Percentiles rank a stretch among this genome's conserved stretches.
These are phyloP conservation scores for Polyploca ridens DNA, from an alignment of 2,888 invertebrate genomes.

Conservation along the genomic window DNA sequence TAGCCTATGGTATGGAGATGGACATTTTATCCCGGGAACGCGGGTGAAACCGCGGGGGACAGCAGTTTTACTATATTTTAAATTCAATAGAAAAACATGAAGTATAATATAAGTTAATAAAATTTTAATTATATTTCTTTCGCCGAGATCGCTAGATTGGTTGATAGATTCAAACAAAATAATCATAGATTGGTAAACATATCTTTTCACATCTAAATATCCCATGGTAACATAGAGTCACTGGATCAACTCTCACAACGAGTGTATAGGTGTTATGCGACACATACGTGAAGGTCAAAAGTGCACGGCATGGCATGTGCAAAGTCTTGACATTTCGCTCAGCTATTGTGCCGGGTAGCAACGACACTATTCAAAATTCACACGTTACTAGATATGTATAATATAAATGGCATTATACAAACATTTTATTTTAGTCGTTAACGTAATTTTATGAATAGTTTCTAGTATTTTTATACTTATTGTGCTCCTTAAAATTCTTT, in stretches of 20 bases:
- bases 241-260: conserved; percentile 13
- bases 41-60: too few species aligned
- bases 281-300: conserved; percentile 40
- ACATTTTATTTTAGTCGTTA: neutral
- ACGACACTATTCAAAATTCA: conserved; percentile 21
- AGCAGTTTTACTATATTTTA: too few species aligned
- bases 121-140: too few species aligned
- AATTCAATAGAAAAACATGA: too few species aligned
- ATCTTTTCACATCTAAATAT: neutral
- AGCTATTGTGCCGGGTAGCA: conserved; percentile 11
- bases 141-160: too few species aligned
- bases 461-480: neutral
- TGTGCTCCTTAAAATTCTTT: conserved; percentile 8
- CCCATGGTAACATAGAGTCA: neutral
- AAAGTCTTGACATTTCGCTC: conserved; percentile 34
- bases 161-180: neutral
- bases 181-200: neutral
- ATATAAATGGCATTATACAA: neutral
- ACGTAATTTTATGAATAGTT: neutral
- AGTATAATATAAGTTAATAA: too few species aligned
- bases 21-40: too few species aligned
- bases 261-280: conserved; percentile 22
- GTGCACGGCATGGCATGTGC: conserved; percentile 35
- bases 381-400: conserved; percentile 22
- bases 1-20: too few species aligned